phyloP scores from a whole-genome alignment of 1,140 invertebrate genomes.

The Lepidotrigona ventralis region DNA sequence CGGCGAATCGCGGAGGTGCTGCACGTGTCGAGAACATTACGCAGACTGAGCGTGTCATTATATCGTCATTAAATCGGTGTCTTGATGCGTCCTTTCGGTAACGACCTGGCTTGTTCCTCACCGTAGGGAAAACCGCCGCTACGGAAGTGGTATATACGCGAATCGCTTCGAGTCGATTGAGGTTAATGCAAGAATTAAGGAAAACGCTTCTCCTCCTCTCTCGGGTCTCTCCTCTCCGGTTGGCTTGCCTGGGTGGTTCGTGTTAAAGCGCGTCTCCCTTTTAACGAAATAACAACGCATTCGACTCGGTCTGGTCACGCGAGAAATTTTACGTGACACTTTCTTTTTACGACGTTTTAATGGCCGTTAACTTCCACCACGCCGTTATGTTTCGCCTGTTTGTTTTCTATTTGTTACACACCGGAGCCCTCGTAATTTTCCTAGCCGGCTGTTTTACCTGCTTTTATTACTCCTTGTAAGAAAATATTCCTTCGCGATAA shows the following conservation, averaged over 20 bases:
- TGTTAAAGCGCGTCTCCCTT: conserved; percentile 34
- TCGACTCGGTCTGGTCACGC: conserved; percentile 7
- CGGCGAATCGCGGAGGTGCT: not conserved
- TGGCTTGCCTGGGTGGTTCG: conserved; percentile 29
- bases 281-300: conserved; percentile 40
- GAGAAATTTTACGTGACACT: conserved; percentile 34
- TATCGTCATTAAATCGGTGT: conserved; percentile 60
- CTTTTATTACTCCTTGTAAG: not conserved
- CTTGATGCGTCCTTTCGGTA: conserved; percentile 60
- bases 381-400: conserved; percentile 19
- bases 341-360: conserved; percentile 36
- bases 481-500: not conserved
- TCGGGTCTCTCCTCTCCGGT: conserved; percentile 15
- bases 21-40: conserved; percentile 61
- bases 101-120: conserved; percentile 54
- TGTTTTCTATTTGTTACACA: conserved; percentile 21
- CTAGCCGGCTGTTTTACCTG: not conserved
- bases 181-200: conserved; percentile 53
- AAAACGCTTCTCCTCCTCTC: conserved; percentile 2
- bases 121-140: conserved; percentile 50
- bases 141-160: conserved; percentile 43
- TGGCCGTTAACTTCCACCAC: conserved; percentile 9
- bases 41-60: conserved; percentile 57
- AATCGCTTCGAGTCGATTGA: conserved; percentile 68
- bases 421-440: conserved; percentile 22